These are phyloP conservation scores for Glaucopsyche alexis DNA, from an alignment of 2,888 invertebrate genomes.

Conservation along the genomic window DNA sequence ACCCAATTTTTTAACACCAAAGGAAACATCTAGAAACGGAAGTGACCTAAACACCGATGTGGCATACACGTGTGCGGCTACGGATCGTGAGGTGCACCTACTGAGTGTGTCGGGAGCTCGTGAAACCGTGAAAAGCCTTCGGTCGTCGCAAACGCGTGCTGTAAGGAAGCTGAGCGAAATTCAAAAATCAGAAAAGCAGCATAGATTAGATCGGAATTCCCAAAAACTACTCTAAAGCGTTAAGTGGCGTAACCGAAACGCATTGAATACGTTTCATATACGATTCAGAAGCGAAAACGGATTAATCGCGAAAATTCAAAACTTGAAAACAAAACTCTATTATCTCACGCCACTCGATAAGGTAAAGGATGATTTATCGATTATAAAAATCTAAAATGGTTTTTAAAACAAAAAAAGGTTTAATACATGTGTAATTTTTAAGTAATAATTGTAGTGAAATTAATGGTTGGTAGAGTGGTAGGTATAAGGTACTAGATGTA, in stretches of 20 bases:
- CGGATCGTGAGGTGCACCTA: conserved; percentile 21
- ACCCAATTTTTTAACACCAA: conserved; percentile 21
- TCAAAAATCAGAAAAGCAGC: conserved; percentile 63
- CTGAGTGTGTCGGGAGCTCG: conserved; percentile 25
- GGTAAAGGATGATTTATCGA: conserved; percentile 23
- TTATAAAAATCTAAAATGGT: background rate
- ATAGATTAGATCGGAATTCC: conserved; percentile 68
- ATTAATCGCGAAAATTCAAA: conserved; percentile 23
- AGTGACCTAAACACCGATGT: conserved; percentile 27
- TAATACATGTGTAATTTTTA: too few species aligned
- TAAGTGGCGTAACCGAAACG: conserved; percentile 63
- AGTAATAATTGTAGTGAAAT: background rate
- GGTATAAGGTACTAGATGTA: too few species aligned
- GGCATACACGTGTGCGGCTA: conserved; percentile 24
- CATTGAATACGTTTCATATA: conserved; percentile 57
- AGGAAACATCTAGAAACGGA: conserved; percentile 20
- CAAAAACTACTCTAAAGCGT: conserved; percentile 73
- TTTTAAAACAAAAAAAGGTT: background rate
- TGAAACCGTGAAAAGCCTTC: conserved; percentile 43
- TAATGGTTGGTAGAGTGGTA: background rate
- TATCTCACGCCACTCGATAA: conserved; percentile 4
- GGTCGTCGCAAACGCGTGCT: conserved; percentile 37
- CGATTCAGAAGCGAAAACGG: conserved; percentile 52
- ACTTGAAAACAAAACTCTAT: conserved; percentile 6
- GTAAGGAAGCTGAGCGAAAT: conserved; percentile 57